Evolutionary conservation across 1,140 invertebrate genomes (phyloP), one percentile per base, ranked within the genome.

Genomic region (Drosophila tristis): DNA sequence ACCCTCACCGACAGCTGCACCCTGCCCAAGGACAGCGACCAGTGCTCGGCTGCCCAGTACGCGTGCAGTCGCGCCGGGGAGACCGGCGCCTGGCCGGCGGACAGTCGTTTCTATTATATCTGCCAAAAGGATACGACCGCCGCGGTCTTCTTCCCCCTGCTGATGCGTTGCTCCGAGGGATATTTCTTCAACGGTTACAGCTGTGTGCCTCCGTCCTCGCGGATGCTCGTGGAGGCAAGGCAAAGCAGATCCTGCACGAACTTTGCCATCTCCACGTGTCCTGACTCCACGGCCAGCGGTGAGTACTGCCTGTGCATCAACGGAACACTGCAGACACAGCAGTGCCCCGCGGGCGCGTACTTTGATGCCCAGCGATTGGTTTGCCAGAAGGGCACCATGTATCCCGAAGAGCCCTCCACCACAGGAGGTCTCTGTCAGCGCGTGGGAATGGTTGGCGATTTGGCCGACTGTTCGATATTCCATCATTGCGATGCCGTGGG

Each of bases 91-190:
- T 91, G 92, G 84, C 25, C 63, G 0, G 62, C 68, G 3, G 80
- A 93, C 61, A 61, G 65, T 9, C 78, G 74, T 15, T 84, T 84
- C 55, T 92, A 82, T 44, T 93, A 92, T 16, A 50, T 92, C 7
- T 93, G 92, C 49, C 60, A 90, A 4, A 61, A 59, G 47, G 67
- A 72, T 5, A 26, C 20, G 1, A 4, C 25, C 5, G 66, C 54
- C 6, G 7, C 50, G 5, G 9, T 80, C 5, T 67, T 67, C 44
- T 92, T 90, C 57, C 91, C 91, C 0, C 47, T 89, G 57, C 61
- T 92, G 65, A 80, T 79, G 73, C 73, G 72, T 26, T 92, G 90
- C 56, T 53, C 35, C 25, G 45, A 70, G 1, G 90, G 86, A 23
- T 84, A 72, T 50, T 13, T 56, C 0, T 92, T 91, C 58, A 70